These are phyloP conservation scores for Lepilemur septentrionalis DNA, from an alignment of 2,797 vertebrate genomes.

Conservation along the genomic window DNA sequence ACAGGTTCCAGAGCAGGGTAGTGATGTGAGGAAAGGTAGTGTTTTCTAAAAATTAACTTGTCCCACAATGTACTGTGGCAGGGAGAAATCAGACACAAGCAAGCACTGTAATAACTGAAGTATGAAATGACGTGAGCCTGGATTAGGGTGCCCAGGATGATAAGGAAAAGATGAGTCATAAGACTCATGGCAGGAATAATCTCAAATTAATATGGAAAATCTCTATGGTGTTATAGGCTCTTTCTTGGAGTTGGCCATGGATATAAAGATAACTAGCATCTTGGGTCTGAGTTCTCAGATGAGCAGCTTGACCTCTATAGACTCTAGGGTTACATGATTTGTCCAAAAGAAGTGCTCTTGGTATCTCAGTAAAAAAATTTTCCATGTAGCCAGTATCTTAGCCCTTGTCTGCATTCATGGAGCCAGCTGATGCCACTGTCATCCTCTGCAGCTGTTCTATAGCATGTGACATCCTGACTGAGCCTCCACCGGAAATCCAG, in stretches of 20 bases:
- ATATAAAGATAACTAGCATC: not conserved
- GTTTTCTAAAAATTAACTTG: not conserved
- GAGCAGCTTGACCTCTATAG: not conserved
- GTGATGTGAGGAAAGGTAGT: not conserved
- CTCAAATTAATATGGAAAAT: not conserved
- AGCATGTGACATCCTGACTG: slow-evolving; percentile 14
- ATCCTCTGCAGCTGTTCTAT: slow-evolving; percentile 44
- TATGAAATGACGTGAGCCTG: not conserved
- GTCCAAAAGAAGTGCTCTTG: not conserved
- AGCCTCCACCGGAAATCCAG: not conserved
- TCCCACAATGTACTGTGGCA: not conserved
- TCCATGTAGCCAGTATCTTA: not conserved
- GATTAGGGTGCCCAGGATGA: not conserved
- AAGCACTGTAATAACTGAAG: not conserved
- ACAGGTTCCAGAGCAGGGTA: not conserved
- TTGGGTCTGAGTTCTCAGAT: not conserved
- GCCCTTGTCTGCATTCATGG: not conserved
- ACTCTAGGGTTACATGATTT: not conserved
- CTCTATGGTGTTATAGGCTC: not conserved
- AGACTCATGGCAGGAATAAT: not conserved
- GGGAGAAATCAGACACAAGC: not conserved
- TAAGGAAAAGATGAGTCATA: not conserved
- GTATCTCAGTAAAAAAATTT: not conserved
- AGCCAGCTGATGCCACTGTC: not conserved
- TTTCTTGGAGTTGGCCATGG: not conserved